Percentiles rank a stretch among this genome's conserved stretches.
Conservation (phyloP, 2,888 invertebrate genomes). For the Dasysyrphus tricinctus region DNA sequence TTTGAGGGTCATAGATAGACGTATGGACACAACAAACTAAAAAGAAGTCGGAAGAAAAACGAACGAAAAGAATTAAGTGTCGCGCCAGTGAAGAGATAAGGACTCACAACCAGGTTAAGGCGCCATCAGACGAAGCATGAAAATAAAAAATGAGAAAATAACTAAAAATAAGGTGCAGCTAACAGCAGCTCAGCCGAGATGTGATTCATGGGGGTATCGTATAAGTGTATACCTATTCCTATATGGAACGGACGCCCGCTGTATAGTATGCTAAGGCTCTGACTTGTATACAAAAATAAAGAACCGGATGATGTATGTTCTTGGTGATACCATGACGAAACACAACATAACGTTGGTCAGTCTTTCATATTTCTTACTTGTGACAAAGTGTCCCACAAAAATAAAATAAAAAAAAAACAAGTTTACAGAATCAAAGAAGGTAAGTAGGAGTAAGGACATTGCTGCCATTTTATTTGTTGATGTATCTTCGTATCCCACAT, state of each 20-base stretch:
- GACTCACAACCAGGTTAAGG: slow-evolving; percentile 65
- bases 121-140: slow-evolving; percentile 64
- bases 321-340: slow-evolving; percentile 55
- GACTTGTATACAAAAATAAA: slow-evolving; percentile 35
- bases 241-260: slow-evolving; percentile 34
- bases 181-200: slow-evolving; percentile 59
- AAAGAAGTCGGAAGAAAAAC: slow-evolving; percentile 65
- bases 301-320: slow-evolving; percentile 67
- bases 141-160: slow-evolving; percentile 9
- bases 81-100: slow-evolving; percentile 73
- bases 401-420: slow-evolving; percentile 12
- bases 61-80: slow-evolving; percentile 62
- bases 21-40: slow-evolving; percentile 21
- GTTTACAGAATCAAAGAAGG: slow-evolving; percentile 28
- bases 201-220: slow-evolving; percentile 66
- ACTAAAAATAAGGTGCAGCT: slow-evolving; percentile 67
- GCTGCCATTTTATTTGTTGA: slow-evolving; percentile 57
- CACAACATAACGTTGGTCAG: slow-evolving; percentile 69
- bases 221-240: background rate
- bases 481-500: slow-evolving; percentile 35
- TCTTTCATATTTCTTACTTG: slow-evolving; percentile 66
- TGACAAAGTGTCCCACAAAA: slow-evolving; percentile 59
- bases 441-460: slow-evolving; percentile 48
- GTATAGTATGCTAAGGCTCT: background rate
- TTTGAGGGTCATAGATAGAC: slow-evolving; percentile 68